Percentiles rank a stretch among this genome's conserved stretches.
Conservation (phyloP, 2,113 vertebrate genomes). For the Corydoras maculifer region DNA sequence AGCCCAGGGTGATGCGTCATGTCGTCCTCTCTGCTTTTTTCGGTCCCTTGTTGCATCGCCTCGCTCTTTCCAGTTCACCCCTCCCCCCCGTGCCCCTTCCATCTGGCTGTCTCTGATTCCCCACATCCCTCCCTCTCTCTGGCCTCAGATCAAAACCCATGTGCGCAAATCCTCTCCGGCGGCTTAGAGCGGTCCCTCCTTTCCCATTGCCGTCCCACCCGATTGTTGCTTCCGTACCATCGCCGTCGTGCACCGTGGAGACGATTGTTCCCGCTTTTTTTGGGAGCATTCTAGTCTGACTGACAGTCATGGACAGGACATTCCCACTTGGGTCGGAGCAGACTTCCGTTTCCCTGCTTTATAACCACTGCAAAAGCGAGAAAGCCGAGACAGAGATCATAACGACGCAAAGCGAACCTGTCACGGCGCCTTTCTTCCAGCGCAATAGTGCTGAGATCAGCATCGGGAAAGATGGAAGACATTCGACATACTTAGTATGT, state of each 20-base stretch:
- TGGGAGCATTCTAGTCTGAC: no score
- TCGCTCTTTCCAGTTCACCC: conserved; percentile 2
- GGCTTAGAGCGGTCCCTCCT: conserved; percentile 34
- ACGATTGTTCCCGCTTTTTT: no score
- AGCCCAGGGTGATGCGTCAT: conserved; percentile 59
- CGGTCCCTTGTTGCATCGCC: conserved; percentile 24
- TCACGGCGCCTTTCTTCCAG: conserved; percentile 41
- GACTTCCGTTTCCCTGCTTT: no score
- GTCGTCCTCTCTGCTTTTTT: conserved; percentile 42
- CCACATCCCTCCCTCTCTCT: conserved; percentile 5
- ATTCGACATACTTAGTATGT: conserved; percentile 32
- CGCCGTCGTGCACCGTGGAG: no score
- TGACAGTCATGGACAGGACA: no score
- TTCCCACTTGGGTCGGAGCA: no score
- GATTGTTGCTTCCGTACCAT: background rate
- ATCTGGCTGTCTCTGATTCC: conserved; percentile 21
- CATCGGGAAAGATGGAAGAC: conserved; percentile 19
- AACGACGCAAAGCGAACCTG: conserved; percentile 42
- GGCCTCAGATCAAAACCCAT: conserved; percentile 37
- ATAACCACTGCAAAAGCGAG: background rate
- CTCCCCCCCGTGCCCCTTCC: background rate
- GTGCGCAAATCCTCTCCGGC: conserved; percentile 38
- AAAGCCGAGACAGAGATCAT: conserved; percentile 19
- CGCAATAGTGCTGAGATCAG: conserved; percentile 41
- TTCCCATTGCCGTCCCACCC: conserved; percentile 31